Evolutionary conservation across 2,888 invertebrate genomes (phyloP), one percentile per base, ranked within the genome.

Genomic region (Pheosia gnoma): DNA sequence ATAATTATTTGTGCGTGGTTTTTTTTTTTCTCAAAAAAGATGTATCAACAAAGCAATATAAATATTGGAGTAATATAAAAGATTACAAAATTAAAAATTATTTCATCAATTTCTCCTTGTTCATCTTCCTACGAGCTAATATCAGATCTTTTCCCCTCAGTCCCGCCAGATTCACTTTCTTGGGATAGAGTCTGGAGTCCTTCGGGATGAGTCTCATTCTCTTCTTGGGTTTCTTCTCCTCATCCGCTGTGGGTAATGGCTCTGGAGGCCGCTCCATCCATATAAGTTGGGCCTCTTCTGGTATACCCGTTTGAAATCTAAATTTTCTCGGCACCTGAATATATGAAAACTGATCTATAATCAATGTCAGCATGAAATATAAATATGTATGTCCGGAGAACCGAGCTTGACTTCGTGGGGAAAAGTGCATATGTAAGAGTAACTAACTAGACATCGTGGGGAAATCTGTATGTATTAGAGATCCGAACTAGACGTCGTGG

Each of bases 301-400:
- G 68, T 43, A 89, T 81, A 0, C 69, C 70, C 0, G 57, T 37
- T 61, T 78, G 75, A 0, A 91, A 5, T 0, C 75, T 76, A 69
- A 90, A 92, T 65, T 78, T 88, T 38, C 92, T 77, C 0, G 83
- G 82, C 0, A 68, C 68, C 91, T 91, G 67, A 3, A 60, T 25
- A 25, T 25, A 25, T 25, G 25, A 25, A 25, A 25, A 25, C 25
- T 25, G 25, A 25, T 25, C 25, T 25, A 25, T 1, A 25, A 25
- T 25, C 25, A 25, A 25, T 25, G 25, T 25, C 25, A 25, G 25
- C 25, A 25, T 25, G 25, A 25, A 25, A 25, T 25, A 25, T 25
- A 25, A 25, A 2, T 25, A 25, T 25, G 25, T 25, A 1, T 25
- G 25, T 25, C 25, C 25, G 25, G 2, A 25, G 25, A 2, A 25